These are phyloP conservation scores for Polyommatus icarus DNA, from an alignment of 2,888 invertebrate species.

Conservation along the genomic window DNA sequence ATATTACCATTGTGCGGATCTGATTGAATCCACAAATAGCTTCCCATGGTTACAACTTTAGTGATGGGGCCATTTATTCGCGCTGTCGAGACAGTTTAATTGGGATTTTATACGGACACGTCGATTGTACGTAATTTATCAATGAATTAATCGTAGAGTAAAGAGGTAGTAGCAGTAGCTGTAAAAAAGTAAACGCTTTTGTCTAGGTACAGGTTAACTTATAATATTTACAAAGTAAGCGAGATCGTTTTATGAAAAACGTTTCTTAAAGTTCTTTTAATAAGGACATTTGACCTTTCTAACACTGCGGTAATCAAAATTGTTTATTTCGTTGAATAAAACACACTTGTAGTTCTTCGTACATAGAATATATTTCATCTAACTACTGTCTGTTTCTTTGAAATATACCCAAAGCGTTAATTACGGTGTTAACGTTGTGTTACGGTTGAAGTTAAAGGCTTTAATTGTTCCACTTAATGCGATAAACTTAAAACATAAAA, in stretches of 20 bases:
- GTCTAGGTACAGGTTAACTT: not conserved
- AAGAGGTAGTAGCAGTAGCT: not conserved
- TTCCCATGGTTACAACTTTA: constrained; percentile 63
- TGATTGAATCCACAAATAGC: constrained; percentile 77
- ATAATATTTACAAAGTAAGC: not conserved
- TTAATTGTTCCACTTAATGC: constrained; percentile 14
- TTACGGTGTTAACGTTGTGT: constrained; percentile 2
- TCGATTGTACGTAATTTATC: constrained; percentile 11
- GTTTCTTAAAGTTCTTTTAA: not conserved
- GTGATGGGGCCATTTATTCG: constrained; percentile 46
- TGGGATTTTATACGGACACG: not conserved
- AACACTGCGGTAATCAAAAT: too few species aligned
- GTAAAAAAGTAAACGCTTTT: not conserved
- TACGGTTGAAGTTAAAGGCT: constrained; percentile 8
- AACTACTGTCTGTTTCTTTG: not conserved
- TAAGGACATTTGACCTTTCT: not conserved
- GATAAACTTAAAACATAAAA: constrained; percentile 21
- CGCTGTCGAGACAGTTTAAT: constrained; percentile 40
- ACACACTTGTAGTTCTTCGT: not conserved
- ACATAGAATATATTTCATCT: not conserved
- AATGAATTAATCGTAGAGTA: not conserved
- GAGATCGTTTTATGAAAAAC: too few species aligned
- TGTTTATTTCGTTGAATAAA: not conserved
- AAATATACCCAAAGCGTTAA: not conserved
- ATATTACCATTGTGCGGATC: constrained; percentile 70